Conservation (phyloP, 2,888 invertebrate genomes). For the Dimorphilus gyrociliatus region DNA sequence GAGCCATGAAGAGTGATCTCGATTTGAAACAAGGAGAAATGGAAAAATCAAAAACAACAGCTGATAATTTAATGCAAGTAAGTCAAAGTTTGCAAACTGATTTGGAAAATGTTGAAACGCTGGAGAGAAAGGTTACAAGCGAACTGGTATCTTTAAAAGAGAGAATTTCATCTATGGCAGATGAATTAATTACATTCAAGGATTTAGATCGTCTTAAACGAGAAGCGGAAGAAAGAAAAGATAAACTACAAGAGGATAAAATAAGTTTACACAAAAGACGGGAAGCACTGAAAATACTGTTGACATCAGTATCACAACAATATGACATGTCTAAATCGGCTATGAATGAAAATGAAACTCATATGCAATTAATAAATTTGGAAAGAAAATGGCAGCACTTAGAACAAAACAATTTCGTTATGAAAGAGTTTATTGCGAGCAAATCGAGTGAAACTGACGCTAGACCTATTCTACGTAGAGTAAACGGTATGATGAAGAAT, state of each 20-base stretch:
- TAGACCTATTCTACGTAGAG: too few species aligned
- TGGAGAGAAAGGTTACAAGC: slow-evolving; percentile 51
- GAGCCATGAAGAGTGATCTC: slow-evolving; percentile 40
- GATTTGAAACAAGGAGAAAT: slow-evolving; percentile 44
- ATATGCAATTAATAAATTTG: slow-evolving; percentile 47
- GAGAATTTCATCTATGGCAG: slow-evolving; percentile 44
- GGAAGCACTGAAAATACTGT: slow-evolving; percentile 26
- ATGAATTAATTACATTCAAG: slow-evolving; percentile 46
- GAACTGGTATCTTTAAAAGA: slow-evolving; percentile 41
- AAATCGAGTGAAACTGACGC: too few species aligned
- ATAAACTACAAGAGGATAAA: slow-evolving; percentile 28
- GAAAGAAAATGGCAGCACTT: slow-evolving; percentile 53
- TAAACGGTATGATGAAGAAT: too few species aligned
- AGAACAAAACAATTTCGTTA: slow-evolving; percentile 50
- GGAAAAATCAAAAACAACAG: slow-evolving; percentile 48
- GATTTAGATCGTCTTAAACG: slow-evolving; percentile 44
- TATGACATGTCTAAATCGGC: slow-evolving; percentile 42
- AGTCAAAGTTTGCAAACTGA: slow-evolving; percentile 41
- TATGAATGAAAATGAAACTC: slow-evolving; percentile 53
- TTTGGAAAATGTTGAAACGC: slow-evolving; percentile 44
- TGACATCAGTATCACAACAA: slow-evolving; percentile 22
- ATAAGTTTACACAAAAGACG: slow-evolving; percentile 24
- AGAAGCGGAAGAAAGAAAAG: slow-evolving; percentile 44
- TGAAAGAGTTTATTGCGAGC: slow-evolving; percentile 55
- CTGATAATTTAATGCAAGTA: too few species aligned